Conservation (phyloP, 2,888 invertebrate genomes). For the Sabatieria punctata region DNA sequence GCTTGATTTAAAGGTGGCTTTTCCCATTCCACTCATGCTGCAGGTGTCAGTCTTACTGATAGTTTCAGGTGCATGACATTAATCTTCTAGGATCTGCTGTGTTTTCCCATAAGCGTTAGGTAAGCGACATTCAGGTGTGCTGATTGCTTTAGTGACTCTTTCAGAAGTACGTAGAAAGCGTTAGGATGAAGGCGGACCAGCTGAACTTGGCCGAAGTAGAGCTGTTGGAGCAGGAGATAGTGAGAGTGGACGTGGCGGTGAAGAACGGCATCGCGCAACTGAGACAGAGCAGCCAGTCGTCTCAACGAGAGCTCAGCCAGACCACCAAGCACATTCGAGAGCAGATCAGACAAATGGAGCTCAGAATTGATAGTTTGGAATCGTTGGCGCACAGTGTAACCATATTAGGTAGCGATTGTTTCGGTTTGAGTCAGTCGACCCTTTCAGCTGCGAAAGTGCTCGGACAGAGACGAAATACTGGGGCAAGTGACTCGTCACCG, state of each 20-base stretch:
- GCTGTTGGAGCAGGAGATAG: conserved; percentile 12
- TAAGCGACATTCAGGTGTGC: too few species aligned
- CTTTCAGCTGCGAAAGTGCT: not conserved
- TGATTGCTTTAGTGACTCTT: not conserved
- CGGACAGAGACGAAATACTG: not conserved
- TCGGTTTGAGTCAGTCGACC: too few species aligned
- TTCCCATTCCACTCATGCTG: too few species aligned
- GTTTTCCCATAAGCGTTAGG: too few species aligned
- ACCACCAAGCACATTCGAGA: not conserved
- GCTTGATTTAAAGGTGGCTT: too few species aligned
- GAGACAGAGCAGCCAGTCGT: not conserved
- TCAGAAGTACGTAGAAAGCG: not conserved
- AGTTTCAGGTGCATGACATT: too few species aligned
- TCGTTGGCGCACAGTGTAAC: too few species aligned
- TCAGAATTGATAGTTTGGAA: not conserved
- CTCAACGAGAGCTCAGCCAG: not conserved
- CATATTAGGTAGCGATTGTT: too few species aligned
- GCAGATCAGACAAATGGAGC: not conserved
- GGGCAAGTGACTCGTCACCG: not conserved
- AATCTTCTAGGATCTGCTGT: too few species aligned
- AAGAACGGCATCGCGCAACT: conserved; percentile 11
- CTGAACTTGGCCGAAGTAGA: too few species aligned
- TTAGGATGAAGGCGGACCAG: not conserved
- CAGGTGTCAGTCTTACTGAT: too few species aligned
- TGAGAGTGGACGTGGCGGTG: conserved; percentile 12